Percentiles rank a stretch among this genome's conserved stretches.
phyloP scores from a whole-genome alignment of 2,888 invertebrate species.

The Scrobipalpa costella region DNA sequence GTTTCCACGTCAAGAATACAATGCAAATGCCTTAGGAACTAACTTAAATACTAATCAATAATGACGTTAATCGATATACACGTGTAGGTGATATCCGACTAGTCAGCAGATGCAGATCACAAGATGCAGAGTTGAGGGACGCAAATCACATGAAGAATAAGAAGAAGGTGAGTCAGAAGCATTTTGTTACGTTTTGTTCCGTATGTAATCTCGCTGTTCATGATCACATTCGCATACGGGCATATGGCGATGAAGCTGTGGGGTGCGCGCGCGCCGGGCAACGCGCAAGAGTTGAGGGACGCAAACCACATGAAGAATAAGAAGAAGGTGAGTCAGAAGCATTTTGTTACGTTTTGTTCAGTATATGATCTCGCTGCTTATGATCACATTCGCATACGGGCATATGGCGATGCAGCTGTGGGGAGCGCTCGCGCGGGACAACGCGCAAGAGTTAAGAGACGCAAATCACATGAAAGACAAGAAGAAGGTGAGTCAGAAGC shows the following conservation, averaged over 20 bases:
- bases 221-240: constrained; percentile 91
- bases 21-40: too few species aligned
- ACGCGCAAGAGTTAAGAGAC: constrained; percentile 88
- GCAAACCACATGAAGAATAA: constrained; percentile 91
- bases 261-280: constrained; percentile 90
- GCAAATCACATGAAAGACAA: constrained; percentile 91
- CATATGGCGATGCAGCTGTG: constrained; percentile 90
- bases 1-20: too few species aligned
- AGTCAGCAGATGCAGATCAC: too few species aligned
- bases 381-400: constrained; percentile 91
- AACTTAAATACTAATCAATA: too few species aligned
- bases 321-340: constrained; percentile 86
- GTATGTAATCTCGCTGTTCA: constrained; percentile 90
- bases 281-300: constrained; percentile 89
- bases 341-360: too few species aligned
- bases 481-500: constrained; percentile 86
- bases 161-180: constrained; percentile 86
- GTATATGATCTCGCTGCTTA: constrained; percentile 90
- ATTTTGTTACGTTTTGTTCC: too few species aligned
- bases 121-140: constrained; percentile 88
- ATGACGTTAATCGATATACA: too few species aligned
- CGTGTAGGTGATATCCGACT: too few species aligned
- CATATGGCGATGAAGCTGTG: constrained; percentile 90
- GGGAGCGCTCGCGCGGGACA: constrained; percentile 90
- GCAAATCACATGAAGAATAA: constrained; percentile 91